phyloP scores from a whole-genome alignment of 1,140 invertebrate genomes.

The Drosophila bipectinata region DNA sequence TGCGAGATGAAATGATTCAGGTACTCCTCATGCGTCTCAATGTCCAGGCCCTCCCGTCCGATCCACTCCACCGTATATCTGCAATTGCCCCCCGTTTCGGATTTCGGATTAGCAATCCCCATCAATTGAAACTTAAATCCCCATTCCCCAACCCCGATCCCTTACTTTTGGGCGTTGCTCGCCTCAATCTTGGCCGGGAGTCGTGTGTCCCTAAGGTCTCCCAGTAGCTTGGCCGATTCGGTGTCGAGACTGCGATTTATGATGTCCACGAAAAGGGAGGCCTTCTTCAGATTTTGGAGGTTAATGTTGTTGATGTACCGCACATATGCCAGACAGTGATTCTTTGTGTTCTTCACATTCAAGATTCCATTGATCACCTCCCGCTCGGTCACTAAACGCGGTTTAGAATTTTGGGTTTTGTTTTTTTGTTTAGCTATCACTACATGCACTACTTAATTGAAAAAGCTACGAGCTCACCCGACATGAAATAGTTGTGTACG shows the following conservation, averaged over 20 bases:
- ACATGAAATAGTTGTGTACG: conserved; percentile 99
- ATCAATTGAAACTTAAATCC: conserved; percentile 35
- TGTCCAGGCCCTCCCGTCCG: conserved; percentile 96
- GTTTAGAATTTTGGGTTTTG: conserved; percentile 20
- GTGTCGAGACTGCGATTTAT: conserved; percentile 96
- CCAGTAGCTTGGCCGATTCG: conserved; percentile 95
- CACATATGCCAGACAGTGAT: conserved; percentile 98
- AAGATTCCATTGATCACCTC: conserved; percentile 98
- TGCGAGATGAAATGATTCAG: conserved; percentile 97
- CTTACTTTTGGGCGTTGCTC: conserved; percentile 93
- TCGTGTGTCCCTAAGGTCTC: conserved; percentile 94
- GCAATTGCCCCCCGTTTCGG: conserved; percentile 24
- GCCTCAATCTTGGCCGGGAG: conserved; percentile 94
- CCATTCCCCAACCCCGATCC: conserved; percentile 20
- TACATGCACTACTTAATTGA: conserved; percentile 18
- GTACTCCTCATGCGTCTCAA: conserved; percentile 97
- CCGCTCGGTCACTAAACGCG: conserved; percentile 95
- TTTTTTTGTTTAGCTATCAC: conserved; percentile 20
- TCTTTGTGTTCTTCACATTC: conserved; percentile 97
- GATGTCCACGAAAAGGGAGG: conserved; percentile 97
- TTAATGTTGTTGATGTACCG: conserved; percentile 99
- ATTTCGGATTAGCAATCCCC: conserved; percentile 5
- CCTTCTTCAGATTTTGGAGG: conserved; percentile 96
- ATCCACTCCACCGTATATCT: conserved; percentile 99
- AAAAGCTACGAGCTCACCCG: conserved; percentile 87